Base-by-base conservation (phyloP, 2,888 invertebrate species). In the Lepeophtheirus nordmannii region DNA sequence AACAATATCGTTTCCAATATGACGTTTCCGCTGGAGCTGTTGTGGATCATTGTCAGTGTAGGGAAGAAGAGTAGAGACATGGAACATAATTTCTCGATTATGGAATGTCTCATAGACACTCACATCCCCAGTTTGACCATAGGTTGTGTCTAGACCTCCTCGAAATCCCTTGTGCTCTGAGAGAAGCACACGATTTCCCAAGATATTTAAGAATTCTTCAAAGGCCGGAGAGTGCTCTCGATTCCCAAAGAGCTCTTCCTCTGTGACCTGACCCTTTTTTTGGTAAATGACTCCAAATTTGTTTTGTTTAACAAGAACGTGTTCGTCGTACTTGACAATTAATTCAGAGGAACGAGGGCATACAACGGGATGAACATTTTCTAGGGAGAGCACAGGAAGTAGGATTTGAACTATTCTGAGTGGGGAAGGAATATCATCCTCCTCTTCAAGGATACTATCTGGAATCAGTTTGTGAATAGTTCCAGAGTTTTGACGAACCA, bases 281-380 rank as follows among this genome's bases (percentile, higher is more conserved):
- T 97, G 97, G 79, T 94, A 94, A 68, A 97, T 83, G 53, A 97
- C 86, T 68, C 97, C 97, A 76, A 98, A 97, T 78, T 98, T 98
- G 80, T 94, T 97, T 73, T 88, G 87, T 73, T 90, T 87, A 58
- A 93, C 94, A 69, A 97, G 80, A 10, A 94, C 91, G 77, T 96
- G 96, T 76, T 97, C 96, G 77, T 97, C 97, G 77, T 94, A 97
- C 69, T 85, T 83, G 61, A 91, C 86, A 73, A 97, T 90, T 72
- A 92, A 79, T 67, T 89, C 85, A 0, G 93, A 93, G 22, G 60
- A 37, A 75, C 86, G 85, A 64, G 92, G 85, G 75, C 89, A 80
- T 20, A 80, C 74, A 30, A 81, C 78, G 1, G 96, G 93, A 77
- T 84, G 83, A 76, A 94, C 87, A 37, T 22, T 61, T 12, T 22